These are phyloP conservation scores for Erebia epiphron DNA, from an alignment of 2,888 invertebrate genomes.

Conservation along the genomic window DNA sequence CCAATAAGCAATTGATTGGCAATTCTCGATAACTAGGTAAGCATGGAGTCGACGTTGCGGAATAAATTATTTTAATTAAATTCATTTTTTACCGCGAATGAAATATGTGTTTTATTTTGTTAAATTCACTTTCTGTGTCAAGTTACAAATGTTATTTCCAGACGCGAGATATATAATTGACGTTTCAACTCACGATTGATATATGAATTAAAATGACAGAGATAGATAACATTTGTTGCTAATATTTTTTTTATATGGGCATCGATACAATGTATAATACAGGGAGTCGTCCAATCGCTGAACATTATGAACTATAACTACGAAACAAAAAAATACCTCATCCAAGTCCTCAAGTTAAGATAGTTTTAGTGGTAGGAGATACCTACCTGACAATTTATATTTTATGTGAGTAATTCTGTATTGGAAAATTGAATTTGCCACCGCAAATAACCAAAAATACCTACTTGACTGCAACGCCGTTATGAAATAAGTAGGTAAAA, in stretches of 20 bases:
- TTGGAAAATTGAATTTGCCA: constrained; percentile 3
- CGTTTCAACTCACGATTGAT: constrained; percentile 21
- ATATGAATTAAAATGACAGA: constrained; percentile 25
- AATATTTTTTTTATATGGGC: constrained; percentile 16
- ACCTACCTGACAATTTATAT: background rate
- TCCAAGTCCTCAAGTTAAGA: background rate
- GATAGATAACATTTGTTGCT: constrained; percentile 16
- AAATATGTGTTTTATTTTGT: constrained; percentile 29
- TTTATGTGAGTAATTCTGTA: background rate
- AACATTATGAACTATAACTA: background rate
- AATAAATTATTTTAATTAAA: constrained; percentile 44
- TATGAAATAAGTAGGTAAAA: background rate
- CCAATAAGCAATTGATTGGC: constrained; percentile 68
- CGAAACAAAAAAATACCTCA: background rate
- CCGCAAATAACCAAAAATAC: background rate
- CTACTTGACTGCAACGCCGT: background rate
- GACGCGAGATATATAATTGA: constrained; percentile 19
- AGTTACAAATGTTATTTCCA: constrained; percentile 22
- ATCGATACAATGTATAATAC: background rate
- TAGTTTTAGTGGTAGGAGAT: background rate
- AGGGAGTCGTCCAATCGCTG: constrained; percentile 15
- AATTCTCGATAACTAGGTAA: constrained; percentile 51
- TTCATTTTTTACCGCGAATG: constrained; percentile 33
- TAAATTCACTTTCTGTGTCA: constrained; percentile 28
- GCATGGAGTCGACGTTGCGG: constrained; percentile 52